These are phyloP conservation scores for Nylanderia fulva DNA, from an alignment of 1,140 invertebrate species.

Conservation along the genomic window DNA sequence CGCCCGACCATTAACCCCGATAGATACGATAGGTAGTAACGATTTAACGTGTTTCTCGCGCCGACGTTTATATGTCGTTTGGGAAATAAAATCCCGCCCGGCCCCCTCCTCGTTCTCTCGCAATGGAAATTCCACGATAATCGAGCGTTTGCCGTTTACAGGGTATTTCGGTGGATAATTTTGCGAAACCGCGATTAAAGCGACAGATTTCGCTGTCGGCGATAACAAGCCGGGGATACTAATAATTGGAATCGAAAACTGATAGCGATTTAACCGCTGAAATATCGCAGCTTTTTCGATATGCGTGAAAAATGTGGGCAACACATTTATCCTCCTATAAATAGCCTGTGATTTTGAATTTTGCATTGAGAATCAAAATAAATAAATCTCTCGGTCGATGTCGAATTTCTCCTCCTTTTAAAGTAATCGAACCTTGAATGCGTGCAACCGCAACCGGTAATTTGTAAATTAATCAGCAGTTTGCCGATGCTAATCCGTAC, in stretches of 20 bases:
- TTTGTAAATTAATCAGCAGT: conserved; percentile 45
- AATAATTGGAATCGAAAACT: not conserved
- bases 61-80: conserved; percentile 55
- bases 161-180: not conserved
- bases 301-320: not conserved
- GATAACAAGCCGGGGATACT: conserved; percentile 25
- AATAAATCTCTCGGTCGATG: conserved; percentile 25
- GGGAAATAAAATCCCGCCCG: conserved; percentile 48
- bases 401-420: too few relatives aligned
- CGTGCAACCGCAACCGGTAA: not conserved
- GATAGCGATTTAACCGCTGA: conserved; percentile 16
- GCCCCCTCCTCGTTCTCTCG: not conserved
- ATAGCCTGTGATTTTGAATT: not conserved
- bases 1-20: conserved; percentile 62
- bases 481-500: conserved; percentile 41
- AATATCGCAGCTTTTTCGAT: not conserved
- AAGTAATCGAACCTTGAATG: not conserved
- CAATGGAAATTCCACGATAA: conserved; percentile 35
- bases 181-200: conserved; percentile 20
- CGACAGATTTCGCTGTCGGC: conserved; percentile 22
- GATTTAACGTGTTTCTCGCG: conserved; percentile 53
- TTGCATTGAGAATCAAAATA: conserved; percentile 29
- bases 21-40: conserved; percentile 64
- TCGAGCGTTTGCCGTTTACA: conserved; percentile 32
- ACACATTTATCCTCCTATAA: not conserved